Base-by-base conservation (phyloP, 2,888 invertebrate genomes). In the Apodemia zela region DNA sequence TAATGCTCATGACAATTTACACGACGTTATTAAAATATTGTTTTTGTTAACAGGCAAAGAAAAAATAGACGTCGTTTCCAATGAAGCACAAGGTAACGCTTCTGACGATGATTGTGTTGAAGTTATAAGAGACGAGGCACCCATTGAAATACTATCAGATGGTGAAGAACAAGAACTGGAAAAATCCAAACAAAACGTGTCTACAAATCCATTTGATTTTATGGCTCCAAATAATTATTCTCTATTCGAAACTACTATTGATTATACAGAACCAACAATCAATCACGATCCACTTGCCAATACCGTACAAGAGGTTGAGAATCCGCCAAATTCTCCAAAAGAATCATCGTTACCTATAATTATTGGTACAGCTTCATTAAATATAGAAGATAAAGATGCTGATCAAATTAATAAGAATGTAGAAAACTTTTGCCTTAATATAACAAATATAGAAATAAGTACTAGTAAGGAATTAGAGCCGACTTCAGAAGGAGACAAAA, bases 21-120 rank as follows among this genome's bases (percentile, higher is more conserved):
- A 33, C 4, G 1, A 38, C 4, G 15, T 38, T 38, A 38, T 15
- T 51, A 51, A 18, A 21, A 15, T 17, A 11, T 62, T 6, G 18
- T 59, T 58, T 60, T 58, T 65, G 60, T 47, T 65, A 63, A 63
- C 66, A 64, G 62, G 17, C 11, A 57, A 61, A 42, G 62, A 59
- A 45, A 51, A 33, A 18, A 17, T 60, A 11, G 51, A 63, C 17
- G 25, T 54, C n/a, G 47, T 61, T 45, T 47, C 18, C 33, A 60
- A 25, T 42, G 51, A 64, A 45, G 64, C 62, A 10, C 72, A 73
- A 18, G 68, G 68, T 15, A 78, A 81, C 58, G 75, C 76, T 29
- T 90, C 90, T 2, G 90, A 91, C 65, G 90, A 91, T 74, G 90
- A 89, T 62, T 89, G 89, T 13, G 89, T 90, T 58, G 90, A 90